Evolutionary conservation across 2,888 invertebrate species (phyloP), one percentile per base, ranked within the genome.

Genomic region (Chrysopilus asiliformis): DNA sequence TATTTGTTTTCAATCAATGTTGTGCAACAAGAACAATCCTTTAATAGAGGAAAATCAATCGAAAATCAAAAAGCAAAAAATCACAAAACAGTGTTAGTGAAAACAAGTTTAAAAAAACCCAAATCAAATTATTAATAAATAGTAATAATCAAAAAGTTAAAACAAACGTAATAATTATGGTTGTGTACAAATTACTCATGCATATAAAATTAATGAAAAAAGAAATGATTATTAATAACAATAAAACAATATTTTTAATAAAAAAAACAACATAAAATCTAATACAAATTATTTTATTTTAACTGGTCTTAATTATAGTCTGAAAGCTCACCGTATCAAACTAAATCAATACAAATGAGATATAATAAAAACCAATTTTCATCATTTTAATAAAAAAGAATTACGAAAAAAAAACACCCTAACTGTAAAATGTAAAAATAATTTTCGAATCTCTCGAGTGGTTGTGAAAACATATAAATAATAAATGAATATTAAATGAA

Each of bases 371-470:
- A 36, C 32, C 36, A 39, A 41, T 44, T 41, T 41, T 40, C 44
- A 40, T 44, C 43, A 40, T 44, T 44, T 39, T 44, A 40, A 40
- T 40, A n/a, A n/a, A n/a, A n/a, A n/a, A n/a, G n/a, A n/a, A n/a
- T n/a, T n/a, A n/a, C n/a, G n/a, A n/a, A n/a, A n/a, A n/a, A n/a
- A n/a, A n/a, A n/a, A n/a, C n/a, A n/a, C n/a, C n/a, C n/a, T n/a
- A n/a, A n/a, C n/a, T n/a, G n/a, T 26, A 26, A 27, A 41, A 32
- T 45, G 41, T 44, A 43, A 36, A 41, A 43, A 43, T 41, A 37
- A 45, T 44, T 40, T 44, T 43, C 40, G 42, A 45, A 46, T 46
- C 45, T 47, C 49, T 49, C 49, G 47, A 45, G 46, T 49, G 49
- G 49, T 49, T 49, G 49, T 49, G 49, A 49, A 43, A n/a, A 39